These are phyloP conservation scores for Gymnarchus niloticus DNA, from an alignment of 2,113 vertebrate genomes.

Conservation along the genomic window DNA sequence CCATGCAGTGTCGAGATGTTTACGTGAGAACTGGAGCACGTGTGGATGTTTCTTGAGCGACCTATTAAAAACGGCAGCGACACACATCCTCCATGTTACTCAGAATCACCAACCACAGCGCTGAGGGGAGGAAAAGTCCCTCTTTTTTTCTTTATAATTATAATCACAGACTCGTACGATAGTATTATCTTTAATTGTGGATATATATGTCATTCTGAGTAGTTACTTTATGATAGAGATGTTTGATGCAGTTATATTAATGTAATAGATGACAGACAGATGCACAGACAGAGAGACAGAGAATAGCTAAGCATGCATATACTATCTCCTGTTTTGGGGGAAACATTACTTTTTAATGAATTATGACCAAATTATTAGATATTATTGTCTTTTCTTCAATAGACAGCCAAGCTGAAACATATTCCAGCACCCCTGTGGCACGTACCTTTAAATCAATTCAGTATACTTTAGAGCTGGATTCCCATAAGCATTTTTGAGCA, in stretches of 20 bases:
- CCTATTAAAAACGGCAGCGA: no score
- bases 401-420: background rate
- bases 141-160: background rate
- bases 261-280: background rate
- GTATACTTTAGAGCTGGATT: slow-evolving; percentile 56
- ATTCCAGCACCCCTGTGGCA: background rate
- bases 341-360: slow-evolving; percentile 1
- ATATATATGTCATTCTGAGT: background rate
- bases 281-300: background rate
- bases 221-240: no score
- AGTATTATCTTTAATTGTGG: background rate
- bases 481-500: slow-evolving; percentile 76
- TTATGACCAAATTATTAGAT: background rate
- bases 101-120: background rate
- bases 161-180: background rate
- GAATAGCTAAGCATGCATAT: background rate
- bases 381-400: background rate
- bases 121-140: background rate
- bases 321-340: background rate
- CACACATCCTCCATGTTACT: background rate
- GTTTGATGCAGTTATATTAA: background rate
- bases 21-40: no score
- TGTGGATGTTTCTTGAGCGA: no score
- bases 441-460: slow-evolving; percentile 24
- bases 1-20: background rate